phyloP scores from a whole-genome alignment of 2,888 invertebrate species.

The Lottia scabra region DNA sequence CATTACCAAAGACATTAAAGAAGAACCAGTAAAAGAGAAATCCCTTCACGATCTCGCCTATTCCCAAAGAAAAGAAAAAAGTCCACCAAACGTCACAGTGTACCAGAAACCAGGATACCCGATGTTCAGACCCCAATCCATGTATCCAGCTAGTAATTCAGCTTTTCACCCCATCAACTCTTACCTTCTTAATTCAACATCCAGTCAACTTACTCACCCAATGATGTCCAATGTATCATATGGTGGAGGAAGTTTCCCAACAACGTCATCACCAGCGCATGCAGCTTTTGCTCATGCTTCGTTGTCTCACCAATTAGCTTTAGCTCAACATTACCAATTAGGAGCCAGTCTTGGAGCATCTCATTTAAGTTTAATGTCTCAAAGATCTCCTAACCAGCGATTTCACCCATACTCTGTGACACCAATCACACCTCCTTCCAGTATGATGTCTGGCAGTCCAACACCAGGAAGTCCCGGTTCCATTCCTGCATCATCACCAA shows the following conservation, averaged over 20 bases:
- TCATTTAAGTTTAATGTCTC: neutral
- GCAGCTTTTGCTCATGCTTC: conserved; percentile 17
- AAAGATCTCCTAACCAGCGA: neutral
- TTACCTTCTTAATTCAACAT: conserved; percentile 30
- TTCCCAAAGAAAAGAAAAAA: conserved; percentile 14
- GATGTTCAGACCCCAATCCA: conserved; percentile 27
- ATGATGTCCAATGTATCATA: conserved; percentile 6
- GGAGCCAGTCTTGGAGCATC: conserved; percentile 6
- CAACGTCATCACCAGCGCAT: conserved; percentile 8
- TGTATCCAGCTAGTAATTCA: conserved; percentile 27
- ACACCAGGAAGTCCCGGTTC: conserved; percentile 17
- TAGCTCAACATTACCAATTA: conserved; percentile 15
- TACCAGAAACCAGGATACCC: conserved; percentile 88
- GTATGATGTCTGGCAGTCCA: conserved; percentile 1
- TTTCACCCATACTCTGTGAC: conserved; percentile 15
- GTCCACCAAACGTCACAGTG: conserved; percentile 88
- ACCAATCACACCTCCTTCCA: conserved; percentile 5
- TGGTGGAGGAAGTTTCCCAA: neutral
- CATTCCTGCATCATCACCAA: conserved; percentile 16
- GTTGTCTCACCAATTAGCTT: conserved; percentile 12
- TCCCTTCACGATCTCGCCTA: neutral
- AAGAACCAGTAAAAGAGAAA: conserved; percentile 9
- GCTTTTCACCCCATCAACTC: conserved; percentile 33
- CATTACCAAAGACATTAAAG: conserved; percentile 5
- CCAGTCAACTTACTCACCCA: conserved; percentile 7